Evolutionary conservation across 2,888 invertebrate species (phyloP), one percentile per base, ranked within the genome.

Genomic region (Busseola fusca): DNA sequence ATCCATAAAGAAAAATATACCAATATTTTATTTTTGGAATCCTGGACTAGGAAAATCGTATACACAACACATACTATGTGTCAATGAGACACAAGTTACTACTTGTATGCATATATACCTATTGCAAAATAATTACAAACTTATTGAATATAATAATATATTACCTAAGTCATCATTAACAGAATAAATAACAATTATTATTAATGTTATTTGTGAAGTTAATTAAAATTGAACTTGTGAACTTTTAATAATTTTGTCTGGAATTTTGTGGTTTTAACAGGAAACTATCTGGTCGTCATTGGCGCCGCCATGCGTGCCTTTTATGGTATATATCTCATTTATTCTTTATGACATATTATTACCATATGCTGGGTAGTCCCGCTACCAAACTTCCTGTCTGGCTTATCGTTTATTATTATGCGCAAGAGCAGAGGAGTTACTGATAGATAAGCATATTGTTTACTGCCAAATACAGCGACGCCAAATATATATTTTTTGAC

Each of bases 211-310:
- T 37, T 79, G 3, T 48, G 2, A 21, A 59, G 6, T 54, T 16
- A 37, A 37, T 66, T 30, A 0, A 34, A 34, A 34, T n/a, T n/a
- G n/a, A n/a, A n/a, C n/a, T n/a, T n/a, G n/a, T 34, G 16, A 2
- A 4, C 12, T 1, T 65, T 27, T 30, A 73, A 30, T 50, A 76
- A n/a, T 21, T 74, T 21, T 60, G 34, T 59, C 21, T 27, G 16
- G 34, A 27, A 30, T 54, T 45, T 71, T 64, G 78, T 50, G 77
- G 77, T 81, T 77, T 56, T 66, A 52, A 50, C 48, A 56, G 75
- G 80, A 76, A 79, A 56, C 2, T 25, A 34, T 30, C 6, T 6
- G 27, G 5, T 14, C 10, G 27, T 42, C 10, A 50, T 57, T 60
- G 80, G 75, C 75, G 75, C 74, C 80, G 14, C 34, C 12, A 52